Conservation (phyloP, 2,113 vertebrate species). For the Plotosus lineatus region DNA sequence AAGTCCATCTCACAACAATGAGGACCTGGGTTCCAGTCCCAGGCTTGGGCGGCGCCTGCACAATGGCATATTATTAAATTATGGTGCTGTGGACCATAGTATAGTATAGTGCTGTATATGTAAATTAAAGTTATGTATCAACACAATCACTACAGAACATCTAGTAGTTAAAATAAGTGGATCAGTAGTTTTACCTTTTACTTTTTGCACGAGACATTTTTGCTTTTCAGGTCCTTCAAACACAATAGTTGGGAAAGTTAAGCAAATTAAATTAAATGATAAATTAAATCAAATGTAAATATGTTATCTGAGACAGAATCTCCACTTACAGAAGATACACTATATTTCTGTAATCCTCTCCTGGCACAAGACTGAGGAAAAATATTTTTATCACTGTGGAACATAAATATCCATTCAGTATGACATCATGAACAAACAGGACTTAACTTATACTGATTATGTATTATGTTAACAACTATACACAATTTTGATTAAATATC, state of each 20-base stretch:
- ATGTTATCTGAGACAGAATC: background rate
- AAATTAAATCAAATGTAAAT: background rate
- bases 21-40: too few species aligned
- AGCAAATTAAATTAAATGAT: background rate
- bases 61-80: too few species aligned
- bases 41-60: too few species aligned
- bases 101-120: too few species aligned
- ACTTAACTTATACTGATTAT: background rate
- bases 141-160: too few species aligned
- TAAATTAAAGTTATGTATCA: too few species aligned
- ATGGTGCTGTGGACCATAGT: too few species aligned
- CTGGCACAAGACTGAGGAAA: background rate
- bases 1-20: too few species aligned
- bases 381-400: background rate
- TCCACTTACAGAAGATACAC: background rate
- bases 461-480: background rate
- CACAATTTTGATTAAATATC: background rate
- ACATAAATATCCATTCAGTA: background rate
- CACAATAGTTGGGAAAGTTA: background rate
- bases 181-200: background rate
- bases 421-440: too few species aligned
- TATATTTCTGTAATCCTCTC: background rate
- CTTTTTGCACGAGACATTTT: background rate
- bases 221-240: background rate
- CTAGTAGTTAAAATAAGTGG: background rate